phyloP scores from a whole-genome alignment of 2,888 invertebrate species.

The Panzeria rudis region DNA sequence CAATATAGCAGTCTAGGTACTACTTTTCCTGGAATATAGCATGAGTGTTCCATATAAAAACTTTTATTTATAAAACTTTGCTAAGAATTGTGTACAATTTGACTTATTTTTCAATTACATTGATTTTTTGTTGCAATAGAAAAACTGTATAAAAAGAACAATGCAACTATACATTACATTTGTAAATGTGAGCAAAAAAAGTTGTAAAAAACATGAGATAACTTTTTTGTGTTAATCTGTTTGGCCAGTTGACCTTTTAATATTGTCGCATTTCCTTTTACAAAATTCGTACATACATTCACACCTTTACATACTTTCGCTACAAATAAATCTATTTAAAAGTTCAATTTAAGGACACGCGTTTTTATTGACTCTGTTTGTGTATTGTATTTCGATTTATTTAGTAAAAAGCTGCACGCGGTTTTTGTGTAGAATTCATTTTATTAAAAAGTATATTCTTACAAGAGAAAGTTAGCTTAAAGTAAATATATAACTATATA shows the following conservation, averaged over 20 bases:
- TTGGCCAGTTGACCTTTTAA: constrained; percentile 56
- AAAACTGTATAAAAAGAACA: background rate
- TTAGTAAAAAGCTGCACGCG: no score
- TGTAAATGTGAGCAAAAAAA: constrained; percentile 23
- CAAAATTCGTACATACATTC: constrained; percentile 25
- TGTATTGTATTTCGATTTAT: no score
- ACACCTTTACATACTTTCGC: constrained; percentile 6
- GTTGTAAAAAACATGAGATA: constrained; percentile 5
- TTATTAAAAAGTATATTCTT: no score
- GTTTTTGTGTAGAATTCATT: no score
- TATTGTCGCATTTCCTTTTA: constrained; percentile 56
- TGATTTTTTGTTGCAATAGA: constrained; percentile 6
- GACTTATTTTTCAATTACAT: constrained; percentile 28
- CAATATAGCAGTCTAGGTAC: background rate
- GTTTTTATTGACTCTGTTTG: constrained; percentile 16
- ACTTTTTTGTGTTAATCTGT: constrained; percentile 39
- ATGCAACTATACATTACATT: constrained; percentile 28
- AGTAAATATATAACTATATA: no score
- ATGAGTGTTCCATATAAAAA: constrained; percentile 19
- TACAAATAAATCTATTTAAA: background rate
- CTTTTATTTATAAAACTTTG: constrained; percentile 29
- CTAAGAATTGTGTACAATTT: constrained; percentile 15
- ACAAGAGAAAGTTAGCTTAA: no score
- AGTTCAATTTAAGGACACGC: background rate
- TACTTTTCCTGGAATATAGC: background rate